These are phyloP conservation scores for Atta colombica DNA, from an alignment of 1,140 invertebrate species.

Conservation along the genomic window DNA sequence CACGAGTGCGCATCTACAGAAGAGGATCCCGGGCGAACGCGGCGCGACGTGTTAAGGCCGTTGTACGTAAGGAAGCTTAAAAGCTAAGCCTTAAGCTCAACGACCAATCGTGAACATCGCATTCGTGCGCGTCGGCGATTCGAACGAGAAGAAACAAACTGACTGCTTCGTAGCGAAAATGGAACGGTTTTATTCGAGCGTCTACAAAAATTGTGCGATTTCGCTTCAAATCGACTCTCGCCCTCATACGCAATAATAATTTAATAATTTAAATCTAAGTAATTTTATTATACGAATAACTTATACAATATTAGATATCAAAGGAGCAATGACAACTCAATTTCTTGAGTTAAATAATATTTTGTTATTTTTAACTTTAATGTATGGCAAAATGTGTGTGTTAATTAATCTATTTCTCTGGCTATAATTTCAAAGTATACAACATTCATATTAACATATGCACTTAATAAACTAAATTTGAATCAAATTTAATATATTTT, in stretches of 20 bases:
- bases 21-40: conserved; percentile 71
- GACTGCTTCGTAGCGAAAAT: not conserved
- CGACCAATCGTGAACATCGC: conserved; percentile 69
- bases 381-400: no score
- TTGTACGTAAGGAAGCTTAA: conserved; percentile 75
- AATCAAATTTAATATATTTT: no score
- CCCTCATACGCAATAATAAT: not conserved
- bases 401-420: no score
- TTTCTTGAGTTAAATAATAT: no score
- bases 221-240: not conserved
- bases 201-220: conserved; percentile 12
- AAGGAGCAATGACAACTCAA: no score
- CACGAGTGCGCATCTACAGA: conserved; percentile 64
- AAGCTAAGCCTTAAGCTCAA: conserved; percentile 71
- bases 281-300: conserved; percentile 15
- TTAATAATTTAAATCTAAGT: conserved; percentile 31
- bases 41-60: conserved; percentile 68
- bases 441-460: no score
- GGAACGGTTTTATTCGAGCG: conserved; percentile 12
- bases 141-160: conserved; percentile 42
- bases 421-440: no score
- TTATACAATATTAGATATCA: not conserved
- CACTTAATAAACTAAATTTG: no score
- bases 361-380: no score
- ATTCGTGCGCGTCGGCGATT: conserved; percentile 19